Base-by-base conservation (phyloP, 2,888 invertebrate species). In the Tiliacea citrago region DNA sequence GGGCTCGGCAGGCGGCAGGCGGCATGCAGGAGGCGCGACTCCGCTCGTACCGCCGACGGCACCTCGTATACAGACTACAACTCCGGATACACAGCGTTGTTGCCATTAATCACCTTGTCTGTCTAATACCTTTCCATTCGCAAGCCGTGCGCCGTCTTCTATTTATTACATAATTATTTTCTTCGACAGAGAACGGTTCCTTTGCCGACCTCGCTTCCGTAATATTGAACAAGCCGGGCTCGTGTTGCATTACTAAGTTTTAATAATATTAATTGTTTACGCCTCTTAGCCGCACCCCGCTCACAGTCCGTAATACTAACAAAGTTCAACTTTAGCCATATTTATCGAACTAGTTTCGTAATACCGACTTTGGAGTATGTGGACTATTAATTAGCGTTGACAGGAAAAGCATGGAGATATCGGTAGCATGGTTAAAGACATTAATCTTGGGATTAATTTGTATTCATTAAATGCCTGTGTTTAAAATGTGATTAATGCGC, bases 91-190 rank as follows among this genome's bases (percentile, higher is more conserved):
- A 92, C 91, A 91, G 87, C 92, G 91, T 91, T 90, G 91, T 90
- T 90, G 90, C 91, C 94, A 95, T 95, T 95, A 95, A 96, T 95
- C 96, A 95, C 95, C 93, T 92, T 93, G 94, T 94, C 94, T 94
- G 94, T 93, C 93, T 95, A 95, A 95, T 95, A 95, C 93, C 94
- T 94, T 95, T 94, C 94, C 94, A 94, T 95, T 95, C 94, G 93
- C 91, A 92, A 92, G 91, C 93, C 90, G 90, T 89, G 90, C 92
- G 91, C 93, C 93, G 92, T 92, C 93, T 92, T 92, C 94, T 94
- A 93, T 94, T 95, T 95, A 95, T 93, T 94, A 94, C 92, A 93
- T 94, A 95, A 95, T 95, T 95, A 95, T 94, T 95, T 95, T 95
- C 94, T 94, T 94, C 93, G 92, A 92, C 93, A 92, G 90, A 87